These are phyloP conservation scores for Bactericera cockerelli DNA, from an alignment of 1,140 invertebrate genomes.

Conservation along the genomic window DNA sequence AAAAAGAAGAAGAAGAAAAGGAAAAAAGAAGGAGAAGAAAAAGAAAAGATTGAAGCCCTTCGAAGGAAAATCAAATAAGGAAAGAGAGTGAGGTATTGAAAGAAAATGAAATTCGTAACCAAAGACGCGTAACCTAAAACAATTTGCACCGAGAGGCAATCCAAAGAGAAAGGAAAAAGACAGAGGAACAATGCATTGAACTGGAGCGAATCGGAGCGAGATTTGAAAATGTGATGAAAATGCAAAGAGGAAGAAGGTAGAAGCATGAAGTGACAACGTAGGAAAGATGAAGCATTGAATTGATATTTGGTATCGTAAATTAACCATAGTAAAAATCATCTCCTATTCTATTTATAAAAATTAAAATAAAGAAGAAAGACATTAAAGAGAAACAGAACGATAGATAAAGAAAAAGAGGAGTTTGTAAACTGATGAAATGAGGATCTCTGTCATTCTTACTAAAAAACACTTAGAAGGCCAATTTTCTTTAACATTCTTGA, in stretches of 20 bases:
- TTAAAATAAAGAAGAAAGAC: too few relatives aligned
- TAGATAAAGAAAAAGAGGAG: too few relatives aligned
- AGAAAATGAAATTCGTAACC: conserved; percentile 2
- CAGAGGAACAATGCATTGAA: neutral
- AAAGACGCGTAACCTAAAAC: neutral
- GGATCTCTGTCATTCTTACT: too few relatives aligned
- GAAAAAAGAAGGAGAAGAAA: conserved; percentile 13
- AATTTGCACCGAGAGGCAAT: too few relatives aligned
- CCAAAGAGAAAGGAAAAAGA: neutral
- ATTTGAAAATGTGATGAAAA: neutral
- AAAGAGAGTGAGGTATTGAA: neutral
- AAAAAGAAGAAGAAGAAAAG: conserved; percentile 10
- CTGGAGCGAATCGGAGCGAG: neutral
- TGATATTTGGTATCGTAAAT: too few relatives aligned
- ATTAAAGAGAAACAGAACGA: too few relatives aligned
- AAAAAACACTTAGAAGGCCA: too few relatives aligned
- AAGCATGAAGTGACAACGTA: neutral
- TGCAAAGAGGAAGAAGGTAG: neutral
- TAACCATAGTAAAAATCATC: too few relatives aligned
- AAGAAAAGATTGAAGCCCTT: neutral
- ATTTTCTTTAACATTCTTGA: too few relatives aligned
- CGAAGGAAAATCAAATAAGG: conserved; percentile 1
- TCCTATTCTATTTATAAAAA: too few relatives aligned
- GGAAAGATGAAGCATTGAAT: too few relatives aligned
- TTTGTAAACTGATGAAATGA: too few relatives aligned